A percentile compares a stretch with the other conserved stretches of the same genome.
These are phyloP conservation scores for Galerucella calmariensis DNA, from an alignment of 2,888 invertebrate species.

Conservation along the genomic window DNA sequence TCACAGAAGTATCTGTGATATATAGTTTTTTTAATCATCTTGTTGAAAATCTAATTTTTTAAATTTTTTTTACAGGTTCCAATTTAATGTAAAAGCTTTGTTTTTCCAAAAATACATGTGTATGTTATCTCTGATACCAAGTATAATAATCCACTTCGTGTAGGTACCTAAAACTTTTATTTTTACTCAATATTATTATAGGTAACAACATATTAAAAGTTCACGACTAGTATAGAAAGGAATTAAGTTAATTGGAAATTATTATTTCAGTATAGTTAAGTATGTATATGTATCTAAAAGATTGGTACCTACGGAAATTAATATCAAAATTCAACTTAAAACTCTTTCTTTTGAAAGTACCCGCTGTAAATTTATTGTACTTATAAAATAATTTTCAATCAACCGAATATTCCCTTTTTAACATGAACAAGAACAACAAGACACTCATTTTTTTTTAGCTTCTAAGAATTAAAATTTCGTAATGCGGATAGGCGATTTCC, in stretches of 20 bases:
- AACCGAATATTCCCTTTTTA: not conserved
- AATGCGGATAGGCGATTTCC: conserved; percentile 42
- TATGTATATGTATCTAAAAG: no score
- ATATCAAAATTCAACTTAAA: no score
- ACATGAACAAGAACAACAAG: not conserved
- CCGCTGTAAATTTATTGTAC: not conserved
- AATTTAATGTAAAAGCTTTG: no score
- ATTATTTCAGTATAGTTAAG: no score
- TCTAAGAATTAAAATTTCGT: conserved; percentile 46
- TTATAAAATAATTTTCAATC: not conserved
- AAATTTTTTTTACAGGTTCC: no score
- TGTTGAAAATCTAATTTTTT: not conserved
- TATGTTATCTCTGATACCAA: not conserved
- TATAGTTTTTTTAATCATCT: no score
- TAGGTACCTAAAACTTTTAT: not conserved
- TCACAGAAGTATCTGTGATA: no score
- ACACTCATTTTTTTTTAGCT: conserved; percentile 12
- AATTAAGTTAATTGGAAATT: not conserved
- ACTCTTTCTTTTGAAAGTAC: not conserved
- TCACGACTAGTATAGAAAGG: not conserved
- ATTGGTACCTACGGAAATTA: no score
- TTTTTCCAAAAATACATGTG: no score
- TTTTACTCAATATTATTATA: not conserved
- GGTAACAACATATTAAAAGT: not conserved
- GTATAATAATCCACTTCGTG: not conserved